Base-by-base conservation (phyloP, 2,888 invertebrate species). In the Chrysolina americana region DNA sequence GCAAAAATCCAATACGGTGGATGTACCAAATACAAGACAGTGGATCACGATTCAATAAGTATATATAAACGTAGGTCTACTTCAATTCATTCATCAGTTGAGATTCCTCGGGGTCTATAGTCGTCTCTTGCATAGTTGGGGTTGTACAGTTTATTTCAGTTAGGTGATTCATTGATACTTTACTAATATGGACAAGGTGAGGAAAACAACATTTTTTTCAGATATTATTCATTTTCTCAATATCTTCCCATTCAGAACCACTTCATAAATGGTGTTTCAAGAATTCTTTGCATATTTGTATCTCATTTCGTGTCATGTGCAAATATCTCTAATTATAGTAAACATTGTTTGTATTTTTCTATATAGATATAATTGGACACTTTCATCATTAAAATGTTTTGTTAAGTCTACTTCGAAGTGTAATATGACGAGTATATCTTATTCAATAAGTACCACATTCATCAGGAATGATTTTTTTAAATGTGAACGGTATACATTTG, bases 31-130 rank as follows among this genome's bases (percentile, higher is more conserved):
- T 87, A 85, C 86, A 87, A 85, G 85, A 83, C 82, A 82, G 83
- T 85, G 86, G 86, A 87, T 87, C 87, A 88, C 87, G 87, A 85
- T 84, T 82, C 81, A 81, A 83, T 86, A 82, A 79, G 83, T 87
- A 88, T 87, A 88, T 86, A 87, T 86, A 85, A 59, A 64, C 74
- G 72, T 5, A 70, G 65, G 50, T 83, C 83, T 81, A 80, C 78
- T 71, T 71, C 71, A 78, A 81, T 85, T 86, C 87, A 87, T 86
- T 87, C 86, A 84, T 81, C 79, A 78, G 78, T 81, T 81, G 2
- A 41, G 41, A 41, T 36, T 36, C 36, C 4, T 36, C 36, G 36
- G 36, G 36, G 48, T n/a, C 50, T 72, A n/a, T n/a, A 76, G 74
- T 73, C 36, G 59, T 68, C 56, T 68, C 73, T 59, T 59, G 28